phyloP scores from a whole-genome alignment of 2,797 vertebrate species.

The Prionace glauca region DNA sequence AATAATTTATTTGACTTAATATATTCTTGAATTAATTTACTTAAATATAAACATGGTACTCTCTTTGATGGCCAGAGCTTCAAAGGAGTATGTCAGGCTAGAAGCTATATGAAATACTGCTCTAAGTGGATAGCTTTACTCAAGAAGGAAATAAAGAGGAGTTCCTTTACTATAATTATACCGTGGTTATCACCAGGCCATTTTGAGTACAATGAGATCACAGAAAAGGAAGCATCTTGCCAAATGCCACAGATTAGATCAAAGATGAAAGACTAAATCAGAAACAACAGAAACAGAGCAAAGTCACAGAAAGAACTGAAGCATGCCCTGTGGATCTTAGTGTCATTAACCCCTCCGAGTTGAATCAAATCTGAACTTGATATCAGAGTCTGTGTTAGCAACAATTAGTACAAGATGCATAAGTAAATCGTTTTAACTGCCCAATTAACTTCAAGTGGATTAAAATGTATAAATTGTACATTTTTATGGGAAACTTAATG shows the following conservation, averaged over 20 bases:
- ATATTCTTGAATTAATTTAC: conserved; percentile 4
- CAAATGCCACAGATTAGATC: background rate
- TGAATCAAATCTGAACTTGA: background rate
- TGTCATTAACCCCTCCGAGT: background rate
- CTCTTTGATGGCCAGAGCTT: background rate
- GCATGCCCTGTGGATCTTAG: background rate
- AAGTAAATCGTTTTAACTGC: conserved; percentile 24
- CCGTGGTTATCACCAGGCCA: background rate
- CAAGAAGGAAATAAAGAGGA: conserved; percentile 5
- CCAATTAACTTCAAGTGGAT: conserved; percentile 22
- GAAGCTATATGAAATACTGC: background rate
- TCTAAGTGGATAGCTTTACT: background rate
- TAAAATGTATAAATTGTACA: background rate
- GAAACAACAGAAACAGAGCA: background rate
- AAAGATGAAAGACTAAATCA: background rate
- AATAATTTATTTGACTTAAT: background rate
- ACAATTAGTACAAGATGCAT: conserved; percentile 10
- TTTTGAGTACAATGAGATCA: background rate
- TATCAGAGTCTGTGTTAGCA: background rate
- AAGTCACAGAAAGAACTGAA: background rate
- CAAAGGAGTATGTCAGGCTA: background rate
- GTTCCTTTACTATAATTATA: conserved; percentile 8
- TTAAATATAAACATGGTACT: background rate
- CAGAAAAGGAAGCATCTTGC: background rate
- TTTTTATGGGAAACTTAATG: conserved; percentile 10